Evolutionary conservation across 1,140 invertebrate genomes (phyloP), one percentile per base, ranked within the genome.

Genomic region (Cepaea nemoralis): DNA sequence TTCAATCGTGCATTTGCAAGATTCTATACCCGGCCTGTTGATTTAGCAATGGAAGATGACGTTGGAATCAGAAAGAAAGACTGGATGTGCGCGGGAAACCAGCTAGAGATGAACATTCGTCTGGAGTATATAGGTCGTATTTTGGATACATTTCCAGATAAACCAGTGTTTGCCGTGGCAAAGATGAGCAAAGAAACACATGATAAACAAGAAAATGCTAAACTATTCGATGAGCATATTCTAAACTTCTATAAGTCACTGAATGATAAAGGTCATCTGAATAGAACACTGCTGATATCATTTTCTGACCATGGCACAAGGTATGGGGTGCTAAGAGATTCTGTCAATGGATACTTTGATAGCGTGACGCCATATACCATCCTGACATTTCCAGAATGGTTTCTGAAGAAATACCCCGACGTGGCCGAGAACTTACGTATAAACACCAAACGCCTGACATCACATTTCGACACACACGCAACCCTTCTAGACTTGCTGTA

Each of bases 401-500:
- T 75, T 50, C 35, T 75, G n/a, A 50, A 42, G 35, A 75, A 75
- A 42, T 42, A 75, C 71, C 71, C 71, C 5, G 71, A 75, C 10
- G 40, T 75, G 5, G 71, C 33, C 19, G 5, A 35, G 10, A 75
- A 45, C 35, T 37, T 75, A 22, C 10, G 48, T 45, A 42, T 40
- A 35, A 75, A 75, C 27, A 75, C 39, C 14, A 27, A 48, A 27
- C 71, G 71, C 24, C 27, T 75, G 71, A 75, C 71, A 27, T 22
- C 71, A 5, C 71, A 75, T 35, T 75, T 33, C 71, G 71, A 75
- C 39, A 75, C 71, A 48, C 71, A 50, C n/a, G 39, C 45, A 42
- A 75, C 71, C n/a, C 33, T 75, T 6, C 37, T 45, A n/a, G 71
- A 75, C 71, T 40, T 75, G 42, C 71, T 75, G 5, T 48, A 75